Evolutionary conservation across 2,888 invertebrate genomes (phyloP), one percentile per base, ranked within the genome.

Genomic region (Apamea sordens): DNA sequence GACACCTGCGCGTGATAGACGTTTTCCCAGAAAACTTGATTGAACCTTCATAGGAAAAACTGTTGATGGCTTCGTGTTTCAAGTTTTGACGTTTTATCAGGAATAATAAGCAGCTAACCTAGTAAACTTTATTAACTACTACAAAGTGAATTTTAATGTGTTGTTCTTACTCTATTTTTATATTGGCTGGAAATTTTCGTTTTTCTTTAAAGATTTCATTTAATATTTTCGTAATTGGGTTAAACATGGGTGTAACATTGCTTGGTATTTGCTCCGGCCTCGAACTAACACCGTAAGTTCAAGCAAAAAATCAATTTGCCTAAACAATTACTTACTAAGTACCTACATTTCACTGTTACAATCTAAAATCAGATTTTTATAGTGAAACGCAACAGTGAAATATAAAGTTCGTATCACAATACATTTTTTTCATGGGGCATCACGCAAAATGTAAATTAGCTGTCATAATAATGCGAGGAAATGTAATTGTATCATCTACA

Each of bases 371-470:
- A 41, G 79, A 83, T 80, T 81, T 89, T 89, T 32, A 79, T 79
- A 73, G 79, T 84, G 68, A 83, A 88, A 82, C 76, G 80, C 77
- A 83, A 89, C 87, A 85, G 87, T 89, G 82, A 86, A 87, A 86
- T 79, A 83, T 86, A 83, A 80, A 80, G 80, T 81, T 84, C 70
- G 64, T 79, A 79, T 80, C 82, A 89, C 79, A 89, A 87, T 76
- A 86, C 71, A 63, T 79, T 86, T 86, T 86, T 85, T 90, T 85
- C 84, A 87, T 80, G 50, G 61, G 80, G 72, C 84, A 88, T 88
- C 90, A 90, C 90, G 90, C 89, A 86, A 90, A 89, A 88, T 86
- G 81, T 86, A 90, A 90, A 90, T 90, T 90, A 90, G 84, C 86
- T 86, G 79, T 83, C 82, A 85, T 82, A 86, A 89, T 88, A 83